Evolutionary conservation across 2,797 vertebrate species (phyloP).

Genomic region (Myripristis jacobus): DNA sequence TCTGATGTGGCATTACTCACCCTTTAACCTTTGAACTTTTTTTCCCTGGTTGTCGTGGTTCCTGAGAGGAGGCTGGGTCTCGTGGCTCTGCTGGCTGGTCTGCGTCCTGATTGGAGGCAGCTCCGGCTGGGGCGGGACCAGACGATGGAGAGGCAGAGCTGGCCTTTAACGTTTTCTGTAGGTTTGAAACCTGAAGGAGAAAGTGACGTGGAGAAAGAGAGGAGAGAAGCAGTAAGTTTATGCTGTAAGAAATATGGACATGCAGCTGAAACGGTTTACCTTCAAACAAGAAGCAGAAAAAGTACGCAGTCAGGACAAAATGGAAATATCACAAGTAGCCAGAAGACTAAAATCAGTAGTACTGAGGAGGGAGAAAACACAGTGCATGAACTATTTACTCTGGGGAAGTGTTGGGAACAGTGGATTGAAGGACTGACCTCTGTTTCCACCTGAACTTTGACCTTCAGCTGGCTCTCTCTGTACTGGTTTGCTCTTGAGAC

Average conservation of each 20-base stretch:
- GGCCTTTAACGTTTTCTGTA: slow-evolving; percentile 98
- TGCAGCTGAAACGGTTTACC: background rate
- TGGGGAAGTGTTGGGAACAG: background rate
- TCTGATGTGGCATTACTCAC: slow-evolving; percentile 78
- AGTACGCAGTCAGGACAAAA: slow-evolving; percentile 28
- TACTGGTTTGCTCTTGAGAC: slow-evolving; percentile 96
- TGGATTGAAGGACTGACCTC: slow-evolving; percentile 85
- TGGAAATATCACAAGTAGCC: slow-evolving; percentile 57
- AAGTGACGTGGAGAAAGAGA: slow-evolving; percentile 9
- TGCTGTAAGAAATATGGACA: slow-evolving; percentile 6
- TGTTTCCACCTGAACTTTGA: slow-evolving; percentile 97
- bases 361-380: slow-evolving; percentile 30
- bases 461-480: slow-evolving; percentile 94
- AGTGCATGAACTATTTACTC: slow-evolving; percentile 15
- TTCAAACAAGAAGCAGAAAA: slow-evolving; percentile 6
- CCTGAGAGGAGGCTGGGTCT: slow-evolving; percentile 92
- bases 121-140: slow-evolving; percentile 88
- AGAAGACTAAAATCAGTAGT: slow-evolving; percentile 27
- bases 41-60: slow-evolving; percentile 95
- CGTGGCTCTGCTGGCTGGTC: slow-evolving; percentile 85
- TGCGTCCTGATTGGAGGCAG: slow-evolving; percentile 89
- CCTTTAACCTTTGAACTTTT: slow-evolving; percentile 98
- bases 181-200: slow-evolving; percentile 90
- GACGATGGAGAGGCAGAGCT: slow-evolving; percentile 88
- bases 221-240: background rate